Evolutionary conservation across 2,113 vertebrate genomes (phyloP).

Genomic region (Phocoena phocoena): DNA sequence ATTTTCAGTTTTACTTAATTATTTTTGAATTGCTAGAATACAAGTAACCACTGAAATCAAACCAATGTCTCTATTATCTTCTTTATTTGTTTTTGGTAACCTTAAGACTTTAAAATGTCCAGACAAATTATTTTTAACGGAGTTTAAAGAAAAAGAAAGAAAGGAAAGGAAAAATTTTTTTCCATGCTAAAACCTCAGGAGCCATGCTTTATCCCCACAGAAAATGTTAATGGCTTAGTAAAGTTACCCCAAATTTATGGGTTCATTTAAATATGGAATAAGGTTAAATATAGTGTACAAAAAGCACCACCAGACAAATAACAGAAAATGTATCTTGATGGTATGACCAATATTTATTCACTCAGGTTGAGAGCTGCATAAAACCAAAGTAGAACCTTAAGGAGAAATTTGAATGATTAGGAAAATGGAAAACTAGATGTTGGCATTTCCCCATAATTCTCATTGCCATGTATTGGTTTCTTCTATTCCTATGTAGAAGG

Average conservation of each 20-base stretch:
- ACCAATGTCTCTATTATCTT: neutral
- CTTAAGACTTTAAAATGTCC: neutral
- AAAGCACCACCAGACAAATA: constrained; percentile 59
- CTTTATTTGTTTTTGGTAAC: constrained; percentile 40
- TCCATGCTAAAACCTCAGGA: constrained; percentile 14
- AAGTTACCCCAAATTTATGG: constrained; percentile 35
- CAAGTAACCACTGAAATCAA: constrained; percentile 38
- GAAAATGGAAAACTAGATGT: neutral
- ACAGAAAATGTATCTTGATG: constrained; percentile 66
- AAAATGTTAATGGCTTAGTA: constrained; percentile 66
- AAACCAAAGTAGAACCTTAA: neutral
- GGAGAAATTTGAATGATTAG: neutral
- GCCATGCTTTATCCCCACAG: constrained; percentile 18
- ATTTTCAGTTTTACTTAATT: constrained; percentile 11
- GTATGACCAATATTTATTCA: constrained; percentile 2
- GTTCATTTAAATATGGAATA: constrained; percentile 59
- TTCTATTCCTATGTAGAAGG: neutral
- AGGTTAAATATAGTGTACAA: constrained; percentile 30
- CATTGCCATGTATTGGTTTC: neutral
- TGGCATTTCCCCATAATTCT: neutral
- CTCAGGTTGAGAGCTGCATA: neutral
- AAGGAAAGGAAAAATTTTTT: neutral
- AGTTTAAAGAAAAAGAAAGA: neutral
- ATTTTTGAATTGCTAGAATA: constrained; percentile 14
- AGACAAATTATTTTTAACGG: constrained; percentile 44